Evolutionary conservation across 2,797 vertebrate genomes (phyloP), one percentile per base, ranked within the genome.

Genomic region (Acipenser oxyrinchus): DNA sequence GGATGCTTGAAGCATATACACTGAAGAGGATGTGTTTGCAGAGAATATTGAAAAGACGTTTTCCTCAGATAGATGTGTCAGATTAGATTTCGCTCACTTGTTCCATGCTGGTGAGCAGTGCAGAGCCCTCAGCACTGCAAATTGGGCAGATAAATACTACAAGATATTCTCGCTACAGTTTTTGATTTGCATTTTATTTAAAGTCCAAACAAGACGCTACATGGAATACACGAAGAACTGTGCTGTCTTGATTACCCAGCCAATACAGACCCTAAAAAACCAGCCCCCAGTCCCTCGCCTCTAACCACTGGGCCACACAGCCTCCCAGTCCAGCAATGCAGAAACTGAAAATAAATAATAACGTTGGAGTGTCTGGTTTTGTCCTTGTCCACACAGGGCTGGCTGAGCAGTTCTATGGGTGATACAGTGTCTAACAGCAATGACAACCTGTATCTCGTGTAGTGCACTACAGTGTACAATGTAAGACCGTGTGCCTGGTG

Each of bases 61-160:
- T 63, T 65, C 51, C 73, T 72, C 75, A 74, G 68, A 71, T 71
- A 60, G 7, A 62, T 75, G 68, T 12, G 71, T 82, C 81, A 70
- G 67, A 71, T 77, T 65, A 69, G 23, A 78, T 83, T 79, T 78
- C 67, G 61, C 72, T 80, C 68, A 72, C 58, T 51, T 10, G 2
- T 68, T 64, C 18, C 60, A 59, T 65, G 71, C 70, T 68, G 69
- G 73, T 11, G 13, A 81, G 67, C 76, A 65, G 68, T 2, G 2
- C 66, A 62, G 49, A 76, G 48, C 68, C 72, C 71, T 60, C 51
- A n/a, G 70, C 66, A 12, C 48, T 63, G 66, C 68, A 71, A 11
- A 8, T 70, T 66, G 64, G 60, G 64, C 68, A 68, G 65, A 69
- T 69, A 63, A 73, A 75, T 51, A 71, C 66, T 71, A 68, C 65